Evolutionary conservation across 2,888 invertebrate species (phyloP), one percentile per base, ranked within the genome.

Genomic region (Stenodema calcarata): DNA sequence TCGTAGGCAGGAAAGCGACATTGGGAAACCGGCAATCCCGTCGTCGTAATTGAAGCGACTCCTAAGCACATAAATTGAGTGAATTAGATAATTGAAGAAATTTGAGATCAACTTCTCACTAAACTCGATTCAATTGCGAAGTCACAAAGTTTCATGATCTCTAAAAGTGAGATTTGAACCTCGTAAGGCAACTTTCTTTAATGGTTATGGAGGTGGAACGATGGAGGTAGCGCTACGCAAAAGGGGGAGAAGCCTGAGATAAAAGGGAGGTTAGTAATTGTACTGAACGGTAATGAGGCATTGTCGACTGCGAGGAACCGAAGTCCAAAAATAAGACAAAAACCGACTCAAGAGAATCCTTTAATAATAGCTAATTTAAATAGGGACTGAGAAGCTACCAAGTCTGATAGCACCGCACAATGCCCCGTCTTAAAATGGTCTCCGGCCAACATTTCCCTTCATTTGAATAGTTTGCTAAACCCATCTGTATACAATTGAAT

Each of bases 401-500:
- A 75, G 73, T 35, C 73, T 75, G 73, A 75, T 75, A 75, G 35
- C 73, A 41, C 41, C 41, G 73, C 35, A 75, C 73, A 75, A 75
- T 75, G 73, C 73, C n/a, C 73, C 16, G 73, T 41, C 30, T 41
- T 75, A 75, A 75, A 75, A 75, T 75, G 73, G 73, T 75, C 73
- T 75, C 73, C 18, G 9, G 35, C 62, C 62, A 62, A 62, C 80
- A 30, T 50, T 80, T 80, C 80, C 78, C 78, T 82, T 86, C 86
- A 86, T 86, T 86, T 86, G 78, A 86, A 86, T 86, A 86, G 35
- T 86, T 76, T 30, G 75, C 86, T 28, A 69, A 62, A 83, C 41
- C 73, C 86, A 54, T 86, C 86, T 78, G 86, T 86, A 86, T 86
- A 86, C 86, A 86, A 86, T 86, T 86, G 86, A 86, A 86, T 84